Evolutionary conservation across 2,888 invertebrate genomes (phyloP).

Genomic region (Leptinotarsa haldemani): DNA sequence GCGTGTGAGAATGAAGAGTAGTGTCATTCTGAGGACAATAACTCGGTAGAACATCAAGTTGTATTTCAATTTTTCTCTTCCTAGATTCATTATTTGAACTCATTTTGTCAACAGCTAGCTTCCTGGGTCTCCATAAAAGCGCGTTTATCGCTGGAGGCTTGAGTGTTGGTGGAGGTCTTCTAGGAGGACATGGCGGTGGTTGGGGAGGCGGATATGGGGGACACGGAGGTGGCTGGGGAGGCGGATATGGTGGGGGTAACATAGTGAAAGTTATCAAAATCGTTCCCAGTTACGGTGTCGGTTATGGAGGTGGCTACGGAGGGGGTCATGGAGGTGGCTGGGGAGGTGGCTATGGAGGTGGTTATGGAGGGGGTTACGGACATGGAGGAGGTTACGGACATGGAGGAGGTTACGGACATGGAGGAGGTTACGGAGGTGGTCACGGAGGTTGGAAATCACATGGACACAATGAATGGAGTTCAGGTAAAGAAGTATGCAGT

Average conservation of each 20-base stretch:
- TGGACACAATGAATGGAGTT: not conserved
- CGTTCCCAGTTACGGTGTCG: conserved; percentile 3
- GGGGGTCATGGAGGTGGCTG: not conserved
- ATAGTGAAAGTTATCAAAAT: conserved; percentile 2
- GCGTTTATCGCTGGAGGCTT: not conserved
- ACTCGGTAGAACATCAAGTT: too few species aligned
- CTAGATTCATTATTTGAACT: not conserved
- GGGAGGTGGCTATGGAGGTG: conserved; percentile 9
- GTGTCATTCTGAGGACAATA: too few species aligned
- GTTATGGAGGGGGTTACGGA: not conserved
- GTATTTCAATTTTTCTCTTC: too few species aligned
- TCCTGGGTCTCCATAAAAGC: not conserved
- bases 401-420: not conserved
- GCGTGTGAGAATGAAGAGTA: too few species aligned
- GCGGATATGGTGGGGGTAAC: not conserved
- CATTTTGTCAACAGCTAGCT: not conserved
- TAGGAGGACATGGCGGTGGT: conserved; percentile 8
- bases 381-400: conserved; percentile 4
- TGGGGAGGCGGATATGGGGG: conserved; percentile 6
- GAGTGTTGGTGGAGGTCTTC: not conserved
- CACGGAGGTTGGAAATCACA: not conserved
- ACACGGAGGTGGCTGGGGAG: not conserved
- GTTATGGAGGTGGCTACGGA: conserved; percentile 1
- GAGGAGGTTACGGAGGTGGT: not conserved
- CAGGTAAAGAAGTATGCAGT: not conserved